phyloP scores from a whole-genome alignment of 2,113 vertebrate genomes.

The Acinonyx jubatus region DNA sequence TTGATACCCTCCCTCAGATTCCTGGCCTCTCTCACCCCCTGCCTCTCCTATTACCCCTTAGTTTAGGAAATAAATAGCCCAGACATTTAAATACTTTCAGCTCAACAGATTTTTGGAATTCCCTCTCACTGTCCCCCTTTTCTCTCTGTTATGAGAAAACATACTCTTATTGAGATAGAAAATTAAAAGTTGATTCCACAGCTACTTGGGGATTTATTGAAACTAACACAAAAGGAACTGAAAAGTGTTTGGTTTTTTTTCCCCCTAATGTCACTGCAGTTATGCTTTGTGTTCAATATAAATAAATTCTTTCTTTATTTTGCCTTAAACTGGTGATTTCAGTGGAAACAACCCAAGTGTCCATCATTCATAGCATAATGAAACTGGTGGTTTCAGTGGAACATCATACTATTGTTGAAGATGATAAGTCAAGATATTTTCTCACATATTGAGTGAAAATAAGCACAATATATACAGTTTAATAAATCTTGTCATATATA shows the following conservation, averaged over 20 bases:
- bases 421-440: not conserved
- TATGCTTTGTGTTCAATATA: not conserved
- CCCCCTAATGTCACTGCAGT: not conserved
- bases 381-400: not conserved
- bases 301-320: not conserved
- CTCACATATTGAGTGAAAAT: constrained; percentile 32
- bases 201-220: not conserved
- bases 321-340: not conserved
- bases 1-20: not conserved
- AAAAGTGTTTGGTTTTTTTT: not conserved
- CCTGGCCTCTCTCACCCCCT: not conserved
- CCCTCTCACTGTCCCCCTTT: not conserved
- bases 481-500: not conserved
- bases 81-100: not conserved
- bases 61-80: not conserved
- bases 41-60: not conserved
- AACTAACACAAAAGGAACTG: not conserved
- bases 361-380: no score
- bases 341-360: not conserved
- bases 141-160: not conserved
- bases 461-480: not conserved
- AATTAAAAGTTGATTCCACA: not conserved
- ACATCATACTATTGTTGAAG: not conserved
- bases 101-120: not conserved
- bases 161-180: not conserved